phyloP scores from a whole-genome alignment of 2,797 vertebrate genomes.

The Sebastes matsubarae region DNA sequence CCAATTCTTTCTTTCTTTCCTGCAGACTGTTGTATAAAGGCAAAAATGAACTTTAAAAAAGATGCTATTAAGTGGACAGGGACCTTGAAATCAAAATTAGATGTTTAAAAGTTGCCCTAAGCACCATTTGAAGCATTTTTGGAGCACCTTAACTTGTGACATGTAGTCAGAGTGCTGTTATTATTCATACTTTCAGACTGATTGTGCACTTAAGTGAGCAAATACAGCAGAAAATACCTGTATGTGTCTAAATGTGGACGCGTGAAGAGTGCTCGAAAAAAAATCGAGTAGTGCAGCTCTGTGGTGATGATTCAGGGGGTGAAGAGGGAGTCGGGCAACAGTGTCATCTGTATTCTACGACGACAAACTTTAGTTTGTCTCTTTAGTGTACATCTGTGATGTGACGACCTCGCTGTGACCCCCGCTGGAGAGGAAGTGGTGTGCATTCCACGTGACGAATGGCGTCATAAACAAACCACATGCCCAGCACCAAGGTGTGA shows the following conservation, averaged over 20 bases:
- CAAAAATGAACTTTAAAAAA: background rate
- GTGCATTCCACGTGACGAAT: background rate
- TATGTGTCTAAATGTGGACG: background rate
- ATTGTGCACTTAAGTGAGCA: background rate
- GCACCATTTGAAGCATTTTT: background rate
- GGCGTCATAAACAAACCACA: slow-evolving; percentile 20
- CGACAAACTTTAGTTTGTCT: background rate
- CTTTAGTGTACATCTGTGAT: background rate
- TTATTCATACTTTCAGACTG: background rate
- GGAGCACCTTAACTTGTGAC: background rate
- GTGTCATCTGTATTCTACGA: background rate
- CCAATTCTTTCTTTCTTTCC: background rate
- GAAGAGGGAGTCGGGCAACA: background rate
- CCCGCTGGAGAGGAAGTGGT: slow-evolving; percentile 16
- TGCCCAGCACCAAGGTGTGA: slow-evolving; percentile 27
- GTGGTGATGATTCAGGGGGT: background rate
- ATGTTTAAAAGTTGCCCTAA: background rate
- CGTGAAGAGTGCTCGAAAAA: slow-evolving; percentile 3
- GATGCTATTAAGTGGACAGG: background rate
- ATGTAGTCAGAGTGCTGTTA: background rate
- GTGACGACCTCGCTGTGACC: slow-evolving; percentile 14
- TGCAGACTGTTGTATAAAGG: background rate
- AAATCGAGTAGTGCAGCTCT: background rate
- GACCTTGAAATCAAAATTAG: background rate
- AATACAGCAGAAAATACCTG: background rate